phyloP scores from a whole-genome alignment of 2,888 invertebrate species.

The Neocrepidodera transversa region DNA sequence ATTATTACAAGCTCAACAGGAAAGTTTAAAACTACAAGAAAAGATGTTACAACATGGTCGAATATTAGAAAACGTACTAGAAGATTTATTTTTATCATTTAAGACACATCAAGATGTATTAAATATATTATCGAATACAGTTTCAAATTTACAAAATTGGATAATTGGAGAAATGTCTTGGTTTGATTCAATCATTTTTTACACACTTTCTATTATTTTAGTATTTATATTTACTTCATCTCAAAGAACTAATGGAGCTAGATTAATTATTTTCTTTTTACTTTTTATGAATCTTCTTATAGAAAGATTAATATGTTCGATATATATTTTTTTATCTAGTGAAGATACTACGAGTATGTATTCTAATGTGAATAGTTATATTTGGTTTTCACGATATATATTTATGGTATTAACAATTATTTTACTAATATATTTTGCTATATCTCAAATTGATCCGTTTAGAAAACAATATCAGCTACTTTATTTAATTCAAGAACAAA shows the following conservation, averaged over 20 bases:
- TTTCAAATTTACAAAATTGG: conserved; percentile 66
- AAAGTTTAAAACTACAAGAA: conserved; percentile 62
- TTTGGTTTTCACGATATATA: conserved; percentile 61
- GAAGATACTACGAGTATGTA: conserved; percentile 44
- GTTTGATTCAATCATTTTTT: conserved; percentile 70
- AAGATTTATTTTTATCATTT: conserved; percentile 61
- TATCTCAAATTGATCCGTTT: conserved; percentile 59
- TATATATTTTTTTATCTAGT: conserved; percentile 21
- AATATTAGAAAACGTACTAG: conserved; percentile 63
- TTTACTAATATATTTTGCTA: conserved; percentile 54
- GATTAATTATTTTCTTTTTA: conserved; percentile 64
- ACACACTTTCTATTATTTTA: conserved; percentile 62
- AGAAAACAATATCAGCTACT: conserved; percentile 59
- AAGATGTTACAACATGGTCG: conserved; percentile 64
- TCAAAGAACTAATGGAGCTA: conserved; percentile 63
- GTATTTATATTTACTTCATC: conserved; percentile 67
- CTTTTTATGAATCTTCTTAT: conserved; percentile 62
- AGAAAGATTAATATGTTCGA: conserved; percentile 60
- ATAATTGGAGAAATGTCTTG: conserved; percentile 70
- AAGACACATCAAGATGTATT: conserved; percentile 66
- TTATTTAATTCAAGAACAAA: conserved; percentile 58
- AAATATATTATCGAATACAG: conserved; percentile 46
- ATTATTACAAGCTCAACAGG: conserved; percentile 60
- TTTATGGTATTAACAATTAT: conserved; percentile 53
- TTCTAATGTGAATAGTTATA: conserved; percentile 57